Evolutionary conservation across 2,113 vertebrate genomes (phyloP).

Genomic region (Meriones unguiculatus): DNA sequence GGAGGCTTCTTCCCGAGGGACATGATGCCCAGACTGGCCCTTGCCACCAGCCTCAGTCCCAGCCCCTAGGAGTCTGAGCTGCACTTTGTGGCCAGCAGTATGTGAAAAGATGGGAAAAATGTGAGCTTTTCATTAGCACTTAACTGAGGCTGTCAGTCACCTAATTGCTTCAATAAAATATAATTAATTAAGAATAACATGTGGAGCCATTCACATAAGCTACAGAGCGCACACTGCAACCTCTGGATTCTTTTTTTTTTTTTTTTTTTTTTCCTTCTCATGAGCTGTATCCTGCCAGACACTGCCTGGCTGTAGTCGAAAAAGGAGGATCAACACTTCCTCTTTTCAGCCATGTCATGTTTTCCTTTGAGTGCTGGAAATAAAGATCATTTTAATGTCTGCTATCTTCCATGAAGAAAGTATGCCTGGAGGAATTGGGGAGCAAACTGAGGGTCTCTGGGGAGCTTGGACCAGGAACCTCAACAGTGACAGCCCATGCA

Average conservation of each 20-base stretch:
- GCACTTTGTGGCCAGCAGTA: neutral
- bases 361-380: neutral
- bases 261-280: neutral
- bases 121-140: neutral
- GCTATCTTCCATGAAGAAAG: neutral
- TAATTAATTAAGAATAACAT: conserved; percentile 69
- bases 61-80: neutral
- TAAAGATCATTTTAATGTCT: neutral
- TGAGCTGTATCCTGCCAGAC: neutral
- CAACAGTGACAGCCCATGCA: accelerated
- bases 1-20: neutral
- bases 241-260: neutral
- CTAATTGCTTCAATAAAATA: conserved; percentile 60
- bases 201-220: neutral
- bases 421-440: accelerated
- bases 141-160: conserved; percentile 31
- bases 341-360: accelerated
- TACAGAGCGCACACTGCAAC: accelerated
- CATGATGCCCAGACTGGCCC: neutral
- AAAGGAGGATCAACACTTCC: neutral
- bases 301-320: neutral
- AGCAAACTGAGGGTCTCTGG: accelerated
- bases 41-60: neutral
- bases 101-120: neutral
- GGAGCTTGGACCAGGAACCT: neutral